Percentiles rank a stretch among this genome's conserved stretches.
phyloP scores from a whole-genome alignment of 2,113 vertebrate species.

The Thalassarche chlororhynchos region DNA sequence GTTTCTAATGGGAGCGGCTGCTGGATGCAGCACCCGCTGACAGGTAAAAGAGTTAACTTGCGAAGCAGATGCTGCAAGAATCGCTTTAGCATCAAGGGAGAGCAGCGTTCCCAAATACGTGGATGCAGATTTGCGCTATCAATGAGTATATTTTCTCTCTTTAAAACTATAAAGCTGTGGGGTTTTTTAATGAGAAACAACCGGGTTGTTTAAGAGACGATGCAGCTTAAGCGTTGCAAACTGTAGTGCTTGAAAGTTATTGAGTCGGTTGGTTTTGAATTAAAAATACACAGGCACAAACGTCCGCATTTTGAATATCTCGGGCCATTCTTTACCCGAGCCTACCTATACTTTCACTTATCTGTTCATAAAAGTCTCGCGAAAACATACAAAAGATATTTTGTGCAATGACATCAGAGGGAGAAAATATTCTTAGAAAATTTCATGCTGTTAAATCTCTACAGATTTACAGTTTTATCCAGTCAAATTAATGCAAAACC shows the following conservation, averaged over 20 bases:
- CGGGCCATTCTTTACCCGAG: neutral
- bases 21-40: neutral
- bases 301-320: neutral
- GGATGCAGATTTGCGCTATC: neutral
- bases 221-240: neutral
- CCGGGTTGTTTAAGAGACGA: neutral
- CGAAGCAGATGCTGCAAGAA: neutral
- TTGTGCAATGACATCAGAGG: constrained; percentile 76
- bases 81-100: neutral
- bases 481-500: constrained; percentile 99
- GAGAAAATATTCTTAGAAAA: constrained; percentile 88
- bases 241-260: neutral
- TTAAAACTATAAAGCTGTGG: neutral
- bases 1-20: neutral
- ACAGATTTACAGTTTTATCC: constrained; percentile 99
- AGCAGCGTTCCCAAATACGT: neutral
- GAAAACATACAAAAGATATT: constrained; percentile 70
- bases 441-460: constrained; percentile 96
- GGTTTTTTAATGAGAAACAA: neutral
- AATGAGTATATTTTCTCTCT: neutral
- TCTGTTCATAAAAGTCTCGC: constrained; percentile 51
- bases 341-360: constrained; percentile 56
- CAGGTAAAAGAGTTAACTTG: neutral
- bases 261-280: neutral
- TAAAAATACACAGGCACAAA: neutral